Base-by-base conservation (phyloP, 2,113 vertebrate species). In the Nothoprocta perdicaria region DNA sequence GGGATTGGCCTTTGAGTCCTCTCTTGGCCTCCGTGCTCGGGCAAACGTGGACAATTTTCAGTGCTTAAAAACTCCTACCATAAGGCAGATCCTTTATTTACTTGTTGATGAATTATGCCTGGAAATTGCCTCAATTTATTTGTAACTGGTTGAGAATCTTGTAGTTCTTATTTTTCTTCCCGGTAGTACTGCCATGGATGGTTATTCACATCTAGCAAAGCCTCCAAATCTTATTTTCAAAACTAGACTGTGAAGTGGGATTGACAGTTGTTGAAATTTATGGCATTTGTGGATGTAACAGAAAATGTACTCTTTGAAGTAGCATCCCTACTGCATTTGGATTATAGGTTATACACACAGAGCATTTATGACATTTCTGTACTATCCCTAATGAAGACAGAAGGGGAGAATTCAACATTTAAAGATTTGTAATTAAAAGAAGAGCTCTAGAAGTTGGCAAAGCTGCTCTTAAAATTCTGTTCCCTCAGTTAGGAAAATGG, bases 111-210 rank as follows among this genome's bases (percentile, higher is more conserved):
- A 58, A 14, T 80, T 78, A 33, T 53, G 66, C 53, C 76, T 88
- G 73, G 85, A 91, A 95, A 62, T 75, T 85, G 80, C 87, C 82
- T 89, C 35, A 46, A 85, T 82, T 85, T 89, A 40, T 89, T 92
- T 89, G 89, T 48, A 88, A 68, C 43, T 63, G 40, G 22, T 57
- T 86, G 83, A 91, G 46, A 66, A 80, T 75, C 89, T 88, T 78
- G 87, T 94, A 92, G 85, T 95, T 95, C 87, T 91, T 53, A 61
- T 73, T 74, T 91, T 72, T 88, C 87, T 94, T 89, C 87, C 89
- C 87, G 71, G 67, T 86, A 63, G 61, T 85, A 72, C 87, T 72
- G 82, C 40, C 68, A 68, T 29, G 81, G 57, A 63, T 84, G 66
- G 87, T 91, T 96, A 89, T 61, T 93, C 85, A 84, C 73, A 65